Percentiles rank a stretch among this genome's conserved stretches.
Conservation (phyloP, 2,113 vertebrate genomes). For the Marmota monax region DNA sequence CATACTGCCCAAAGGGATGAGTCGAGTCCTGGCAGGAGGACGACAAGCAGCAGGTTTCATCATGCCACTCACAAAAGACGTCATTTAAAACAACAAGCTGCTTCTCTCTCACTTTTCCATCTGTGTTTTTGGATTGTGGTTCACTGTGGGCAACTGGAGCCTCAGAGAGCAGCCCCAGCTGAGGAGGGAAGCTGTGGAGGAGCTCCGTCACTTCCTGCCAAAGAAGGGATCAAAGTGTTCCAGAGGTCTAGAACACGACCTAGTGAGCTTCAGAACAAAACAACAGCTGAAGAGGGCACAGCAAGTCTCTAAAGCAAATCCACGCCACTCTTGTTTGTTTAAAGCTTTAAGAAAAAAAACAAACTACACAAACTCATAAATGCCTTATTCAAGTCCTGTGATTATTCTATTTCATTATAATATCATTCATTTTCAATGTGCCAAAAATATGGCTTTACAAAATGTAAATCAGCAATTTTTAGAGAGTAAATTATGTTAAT, state of each 20-base stretch:
- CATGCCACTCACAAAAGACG: background rate
- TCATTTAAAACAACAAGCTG: background rate
- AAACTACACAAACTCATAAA: constrained; percentile 53
- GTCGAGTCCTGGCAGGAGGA: background rate
- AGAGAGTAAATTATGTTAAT: constrained; percentile 58
- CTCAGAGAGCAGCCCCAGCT: background rate
- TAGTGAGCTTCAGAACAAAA: constrained; percentile 52
- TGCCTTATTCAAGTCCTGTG: constrained; percentile 22
- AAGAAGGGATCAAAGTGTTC: constrained; percentile 68
- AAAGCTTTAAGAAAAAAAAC: constrained; percentile 42
- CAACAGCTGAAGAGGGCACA: constrained; percentile 42
- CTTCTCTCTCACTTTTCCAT: background rate
- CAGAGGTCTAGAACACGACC: constrained; percentile 50
- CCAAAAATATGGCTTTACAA: constrained; percentile 62
- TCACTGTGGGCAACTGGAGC: background rate
- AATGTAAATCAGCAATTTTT: constrained; percentile 58
- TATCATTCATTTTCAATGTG: constrained; percentile 68
- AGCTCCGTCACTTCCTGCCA: constrained; percentile 49
- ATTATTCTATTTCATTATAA: constrained; percentile 45
- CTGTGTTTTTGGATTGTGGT: background rate
- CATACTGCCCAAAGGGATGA: background rate
- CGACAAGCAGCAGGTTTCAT: background rate
- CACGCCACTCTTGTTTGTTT: constrained; percentile 39
- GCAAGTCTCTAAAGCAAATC: constrained; percentile 47
- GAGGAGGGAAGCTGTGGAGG: background rate